These are phyloP conservation scores for Tenthredo notha DNA, from an alignment of 2,888 invertebrate genomes.

Conservation along the genomic window DNA sequence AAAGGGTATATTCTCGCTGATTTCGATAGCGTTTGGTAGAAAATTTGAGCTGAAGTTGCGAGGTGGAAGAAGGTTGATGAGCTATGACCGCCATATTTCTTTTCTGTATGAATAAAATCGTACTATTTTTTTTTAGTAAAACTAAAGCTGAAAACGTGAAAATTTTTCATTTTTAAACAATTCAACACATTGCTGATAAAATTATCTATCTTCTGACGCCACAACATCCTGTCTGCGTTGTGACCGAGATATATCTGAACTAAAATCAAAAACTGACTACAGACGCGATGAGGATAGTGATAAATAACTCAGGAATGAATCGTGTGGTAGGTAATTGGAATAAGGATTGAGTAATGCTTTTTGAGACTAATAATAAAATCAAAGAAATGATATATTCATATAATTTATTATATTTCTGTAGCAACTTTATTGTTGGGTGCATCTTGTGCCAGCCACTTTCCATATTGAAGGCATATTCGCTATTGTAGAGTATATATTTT, in stretches of 20 bases:
- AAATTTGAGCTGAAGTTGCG: background rate
- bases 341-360: background rate
- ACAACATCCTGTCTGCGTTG: background rate
- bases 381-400: constrained; percentile 14
- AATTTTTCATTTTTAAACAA: background rate
- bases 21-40: background rate
- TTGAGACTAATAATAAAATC: background rate
- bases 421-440: constrained; percentile 74
- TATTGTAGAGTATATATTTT: constrained; percentile 70
- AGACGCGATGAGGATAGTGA: background rate
- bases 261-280: background rate
- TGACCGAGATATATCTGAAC: background rate
- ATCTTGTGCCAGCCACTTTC: constrained; percentile 72
- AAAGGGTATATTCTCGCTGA: background rate
- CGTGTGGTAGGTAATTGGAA: background rate
- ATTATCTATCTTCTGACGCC: background rate
- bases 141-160: background rate
- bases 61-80: background rate
- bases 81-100: background rate
- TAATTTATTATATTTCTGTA: constrained; percentile 59
- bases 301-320: background rate
- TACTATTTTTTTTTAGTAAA: background rate
- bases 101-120: background rate
- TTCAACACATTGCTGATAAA: background rate
- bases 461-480: constrained; percentile 73